Base-by-base conservation (phyloP, 1,140 invertebrate species). In the Drosophila micromelanica region DNA sequence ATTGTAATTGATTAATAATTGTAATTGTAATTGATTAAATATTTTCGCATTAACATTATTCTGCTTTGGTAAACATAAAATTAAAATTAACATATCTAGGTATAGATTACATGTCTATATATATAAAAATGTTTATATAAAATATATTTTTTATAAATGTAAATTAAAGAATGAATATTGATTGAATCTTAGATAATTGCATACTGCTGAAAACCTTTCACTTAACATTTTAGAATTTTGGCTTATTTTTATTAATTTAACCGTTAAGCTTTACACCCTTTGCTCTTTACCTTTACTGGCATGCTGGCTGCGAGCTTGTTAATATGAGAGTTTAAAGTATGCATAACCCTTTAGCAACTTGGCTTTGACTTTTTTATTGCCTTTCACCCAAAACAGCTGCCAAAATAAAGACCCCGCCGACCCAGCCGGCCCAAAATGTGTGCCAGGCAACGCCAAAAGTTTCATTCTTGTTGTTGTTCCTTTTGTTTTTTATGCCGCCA, bases 321-420 rank as follows among this genome's bases (percentile, higher is more conserved):
- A 20, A 52, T 67, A 45, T 13, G 56, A 45, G 54, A 48, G 80
- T 55, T 46, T 37, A 69, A 48, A 63, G 51, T 59, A 54, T 63
- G 57, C 68, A 64, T 67, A 60, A 70, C 59, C 76, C 63, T 69
- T 64, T 59, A 73, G 30, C 42, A 43, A 40, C 54, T 73, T 32
- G 13, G 11, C 13, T 20, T 45, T 45, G 55, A 35, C 55, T 68
- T 68, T 63, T 70, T 79, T 61, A 84, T 84, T 84, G 77, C 81
- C 81, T 85, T 86, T 86, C 81, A 85, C 81, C 77, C 74, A 59
- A 45, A 63, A 52, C 54, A 76, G 46, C 59, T 81, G 49, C 67
- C 45, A 65, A 49, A 72, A 57, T 60, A 40, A 52, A 63, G 13
- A 27, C 30, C 13, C 62, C 69, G 40, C 48, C 69, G n/a, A 7